phyloP scores from a whole-genome alignment of 2,888 invertebrate genomes.

The Timandra comae region DNA sequence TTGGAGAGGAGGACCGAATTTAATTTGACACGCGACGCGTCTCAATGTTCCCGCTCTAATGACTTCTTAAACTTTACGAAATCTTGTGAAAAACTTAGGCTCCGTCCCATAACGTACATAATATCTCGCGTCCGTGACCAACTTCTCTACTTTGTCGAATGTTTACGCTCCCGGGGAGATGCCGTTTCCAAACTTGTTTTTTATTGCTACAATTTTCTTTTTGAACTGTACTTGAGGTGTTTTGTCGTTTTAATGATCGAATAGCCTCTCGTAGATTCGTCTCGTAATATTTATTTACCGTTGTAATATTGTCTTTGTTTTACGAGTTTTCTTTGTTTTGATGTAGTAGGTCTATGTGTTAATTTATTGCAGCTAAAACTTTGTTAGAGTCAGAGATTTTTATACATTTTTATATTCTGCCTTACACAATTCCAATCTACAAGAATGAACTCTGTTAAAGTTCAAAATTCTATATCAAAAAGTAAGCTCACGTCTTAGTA shows the following conservation, averaged over 20 bases:
- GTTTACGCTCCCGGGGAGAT: conserved; percentile 43
- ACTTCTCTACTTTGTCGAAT: conserved; percentile 23
- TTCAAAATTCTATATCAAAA: too few relatives aligned
- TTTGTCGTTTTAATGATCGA: conserved; percentile 12
- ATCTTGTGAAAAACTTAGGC: conserved; percentile 53
- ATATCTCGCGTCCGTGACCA: conserved; percentile 29
- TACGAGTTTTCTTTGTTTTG: too few relatives aligned
- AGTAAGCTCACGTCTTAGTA: too few relatives aligned
- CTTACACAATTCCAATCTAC: too few relatives aligned
- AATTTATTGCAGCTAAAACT: too few relatives aligned
- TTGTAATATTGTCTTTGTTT: not conserved
- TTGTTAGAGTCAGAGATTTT: too few relatives aligned
- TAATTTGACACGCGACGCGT: conserved; percentile 54
- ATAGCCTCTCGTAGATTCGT: conserved; percentile 4
- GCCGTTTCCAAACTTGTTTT: conserved; percentile 41
- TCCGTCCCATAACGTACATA: conserved; percentile 22
- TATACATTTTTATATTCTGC: too few relatives aligned
- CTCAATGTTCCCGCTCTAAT: conserved; percentile 50
- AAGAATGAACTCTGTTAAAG: too few relatives aligned
- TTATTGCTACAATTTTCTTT: conserved; percentile 36
- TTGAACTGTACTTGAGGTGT: conserved; percentile 12
- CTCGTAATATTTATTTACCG: conserved; percentile 2
- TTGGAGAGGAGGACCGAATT: conserved; percentile 26
- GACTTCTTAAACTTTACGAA: conserved; percentile 58
- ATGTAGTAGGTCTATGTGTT: too few relatives aligned